phyloP scores from a whole-genome alignment of 2,113 vertebrate species.

The Numenius arquata region DNA sequence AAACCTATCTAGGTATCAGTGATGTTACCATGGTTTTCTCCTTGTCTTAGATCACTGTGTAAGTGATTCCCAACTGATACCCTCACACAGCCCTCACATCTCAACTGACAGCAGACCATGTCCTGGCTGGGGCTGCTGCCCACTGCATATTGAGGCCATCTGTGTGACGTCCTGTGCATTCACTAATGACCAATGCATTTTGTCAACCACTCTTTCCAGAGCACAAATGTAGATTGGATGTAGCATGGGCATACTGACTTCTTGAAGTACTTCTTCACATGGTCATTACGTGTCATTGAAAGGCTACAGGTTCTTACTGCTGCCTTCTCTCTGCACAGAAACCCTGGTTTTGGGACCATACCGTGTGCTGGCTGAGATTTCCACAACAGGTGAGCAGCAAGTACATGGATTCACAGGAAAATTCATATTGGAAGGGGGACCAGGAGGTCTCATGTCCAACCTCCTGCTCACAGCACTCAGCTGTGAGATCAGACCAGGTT shows the following conservation, averaged over 20 bases:
- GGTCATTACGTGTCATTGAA: rapidly evolving
- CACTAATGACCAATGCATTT: background rate
- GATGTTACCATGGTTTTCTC: background rate
- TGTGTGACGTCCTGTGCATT: background rate
- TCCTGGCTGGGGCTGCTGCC: background rate
- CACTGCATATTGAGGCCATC: background rate
- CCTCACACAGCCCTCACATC: background rate
- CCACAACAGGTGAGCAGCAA: background rate
- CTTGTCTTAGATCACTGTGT: background rate
- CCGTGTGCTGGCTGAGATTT: background rate
- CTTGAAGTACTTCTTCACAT: background rate
- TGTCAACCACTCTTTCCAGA: background rate
- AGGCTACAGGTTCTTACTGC: background rate
- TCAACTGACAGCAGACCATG: background rate
- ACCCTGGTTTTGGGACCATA: background rate
- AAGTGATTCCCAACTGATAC: background rate
- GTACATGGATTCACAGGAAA: background rate
- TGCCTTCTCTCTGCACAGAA: background rate
- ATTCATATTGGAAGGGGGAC: background rate
- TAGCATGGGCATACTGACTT: background rate
- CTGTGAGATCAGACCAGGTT: background rate
- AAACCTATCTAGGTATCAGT: background rate
- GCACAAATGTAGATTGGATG: background rate
- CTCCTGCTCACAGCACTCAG: background rate
- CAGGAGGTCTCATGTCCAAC: background rate